These are phyloP conservation scores for Luperina nickerlii DNA, from an alignment of 2,888 invertebrate species.

Conservation along the genomic window DNA sequence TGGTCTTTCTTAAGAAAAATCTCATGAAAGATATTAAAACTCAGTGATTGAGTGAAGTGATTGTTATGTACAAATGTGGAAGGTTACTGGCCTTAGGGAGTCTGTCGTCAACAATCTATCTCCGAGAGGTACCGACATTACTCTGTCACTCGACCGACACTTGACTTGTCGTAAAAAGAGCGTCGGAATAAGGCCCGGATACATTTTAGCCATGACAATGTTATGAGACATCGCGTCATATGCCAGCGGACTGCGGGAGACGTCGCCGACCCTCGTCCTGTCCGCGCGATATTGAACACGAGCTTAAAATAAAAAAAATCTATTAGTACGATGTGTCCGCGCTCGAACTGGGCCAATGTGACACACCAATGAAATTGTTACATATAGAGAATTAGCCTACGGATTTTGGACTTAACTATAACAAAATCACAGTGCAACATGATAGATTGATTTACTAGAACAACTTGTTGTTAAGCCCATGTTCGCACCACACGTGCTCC, in stretches of 20 bases:
- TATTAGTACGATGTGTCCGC: slow-evolving; percentile 40
- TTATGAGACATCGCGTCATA: slow-evolving; percentile 28
- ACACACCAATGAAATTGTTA: neutral
- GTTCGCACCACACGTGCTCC: neutral
- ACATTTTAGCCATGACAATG: slow-evolving; percentile 20
- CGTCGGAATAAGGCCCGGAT: neutral
- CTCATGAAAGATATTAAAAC: neutral
- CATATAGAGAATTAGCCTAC: neutral
- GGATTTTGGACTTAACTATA: neutral
- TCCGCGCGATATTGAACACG: slow-evolving; percentile 28
- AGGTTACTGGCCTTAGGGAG: neutral
- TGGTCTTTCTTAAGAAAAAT: neutral
- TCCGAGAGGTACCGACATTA: neutral
- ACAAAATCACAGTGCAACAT: neutral
- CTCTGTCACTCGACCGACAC: neutral
- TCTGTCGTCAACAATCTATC: neutral
- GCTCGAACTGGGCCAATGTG: slow-evolving; percentile 5
- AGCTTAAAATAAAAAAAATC: slow-evolving; percentile 57
- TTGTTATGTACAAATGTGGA: neutral
- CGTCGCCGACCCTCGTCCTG: slow-evolving; percentile 47
- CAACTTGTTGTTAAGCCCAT: neutral
- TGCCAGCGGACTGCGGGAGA: neutral
- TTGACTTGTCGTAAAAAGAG: slow-evolving; percentile 12
- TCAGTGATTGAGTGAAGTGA: neutral
- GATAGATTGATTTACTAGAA: slow-evolving; percentile 1